Percentiles rank a stretch among this genome's conserved stretches.
phyloP scores from a whole-genome alignment of 2,113 vertebrate genomes.

The Sinocyclocheilus anshuiensis region DNA sequence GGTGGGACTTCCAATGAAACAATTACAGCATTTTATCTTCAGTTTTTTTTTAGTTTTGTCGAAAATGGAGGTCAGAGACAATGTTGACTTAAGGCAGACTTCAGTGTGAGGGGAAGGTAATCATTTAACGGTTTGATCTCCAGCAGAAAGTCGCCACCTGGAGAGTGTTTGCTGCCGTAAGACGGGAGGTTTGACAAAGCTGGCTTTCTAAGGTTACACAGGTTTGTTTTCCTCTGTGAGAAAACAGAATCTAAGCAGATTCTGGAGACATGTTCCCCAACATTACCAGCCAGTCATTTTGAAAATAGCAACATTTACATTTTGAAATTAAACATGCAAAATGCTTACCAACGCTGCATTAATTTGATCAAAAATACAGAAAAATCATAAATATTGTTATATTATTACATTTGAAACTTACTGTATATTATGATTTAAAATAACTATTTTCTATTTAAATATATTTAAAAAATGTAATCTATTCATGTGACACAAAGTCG shows the following conservation, averaged over 20 bases:
- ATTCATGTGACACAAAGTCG: too few species aligned
- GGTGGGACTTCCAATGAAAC: slow-evolving; percentile 38
- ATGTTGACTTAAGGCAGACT: slow-evolving; percentile 27
- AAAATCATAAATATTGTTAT: not conserved
- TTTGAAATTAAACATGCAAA: not conserved
- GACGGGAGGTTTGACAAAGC: not conserved
- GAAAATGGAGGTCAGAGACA: slow-evolving; percentile 32
- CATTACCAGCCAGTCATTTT: not conserved
- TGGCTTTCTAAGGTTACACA: not conserved
- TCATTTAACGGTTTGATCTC: slow-evolving; percentile 17
- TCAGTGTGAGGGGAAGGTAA: not conserved
- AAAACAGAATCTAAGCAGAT: not conserved
- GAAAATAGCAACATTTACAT: not conserved
- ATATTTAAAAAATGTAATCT: too few species aligned
- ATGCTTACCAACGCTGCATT: not conserved
- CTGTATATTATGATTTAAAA: too few species aligned
- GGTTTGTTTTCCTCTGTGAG: not conserved
- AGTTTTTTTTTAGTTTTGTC: slow-evolving; percentile 16
- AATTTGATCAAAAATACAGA: not conserved
- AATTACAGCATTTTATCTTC: slow-evolving; percentile 23
- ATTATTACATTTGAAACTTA: too few species aligned
- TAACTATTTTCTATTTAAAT: too few species aligned
- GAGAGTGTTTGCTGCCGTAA: not conserved
- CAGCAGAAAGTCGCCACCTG: not conserved
- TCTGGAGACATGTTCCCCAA: not conserved